A percentile compares a stretch with the other conserved stretches of the same genome.
Conservation (phyloP, 2,113 vertebrate genomes). For the Calidris pygmaea region DNA sequence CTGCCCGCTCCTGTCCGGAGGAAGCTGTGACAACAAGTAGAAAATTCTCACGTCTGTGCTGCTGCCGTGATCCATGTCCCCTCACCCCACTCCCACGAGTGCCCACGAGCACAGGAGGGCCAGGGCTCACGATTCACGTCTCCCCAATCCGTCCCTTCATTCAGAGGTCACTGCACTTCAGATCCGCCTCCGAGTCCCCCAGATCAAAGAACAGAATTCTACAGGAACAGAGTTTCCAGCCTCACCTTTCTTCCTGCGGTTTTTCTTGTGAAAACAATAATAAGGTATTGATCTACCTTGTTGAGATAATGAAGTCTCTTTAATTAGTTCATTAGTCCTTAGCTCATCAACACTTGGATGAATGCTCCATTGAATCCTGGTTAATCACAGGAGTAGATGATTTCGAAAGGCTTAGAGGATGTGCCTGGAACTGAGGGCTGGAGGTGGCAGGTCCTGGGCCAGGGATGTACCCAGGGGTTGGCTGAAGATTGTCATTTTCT, state of each 20-base stretch:
- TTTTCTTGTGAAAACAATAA: background rate
- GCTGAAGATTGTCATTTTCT: background rate
- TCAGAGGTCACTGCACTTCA: background rate
- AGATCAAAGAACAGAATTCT: background rate
- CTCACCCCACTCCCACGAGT: background rate
- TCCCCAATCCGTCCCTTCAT: background rate
- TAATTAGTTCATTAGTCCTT: conserved; percentile 41
- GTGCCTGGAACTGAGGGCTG: background rate
- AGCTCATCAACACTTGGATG: background rate
- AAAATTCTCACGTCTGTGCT: background rate
- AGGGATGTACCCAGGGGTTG: accelerated
- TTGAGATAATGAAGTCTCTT: background rate
- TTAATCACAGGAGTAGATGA: background rate
- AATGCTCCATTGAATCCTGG: background rate
- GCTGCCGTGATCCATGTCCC: background rate
- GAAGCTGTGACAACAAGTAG: background rate
- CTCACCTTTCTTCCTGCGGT: background rate
- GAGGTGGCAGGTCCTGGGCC: background rate
- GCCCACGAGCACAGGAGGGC: background rate
- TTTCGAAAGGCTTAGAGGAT: background rate
- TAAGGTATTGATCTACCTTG: conserved; percentile 28
- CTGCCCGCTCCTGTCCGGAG: background rate
- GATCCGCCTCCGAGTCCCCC: background rate
- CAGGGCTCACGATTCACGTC: accelerated
- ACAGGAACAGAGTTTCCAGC: background rate